phyloP scores from a whole-genome alignment of 2,888 invertebrate species.

The Leptinotarsa juncta region DNA sequence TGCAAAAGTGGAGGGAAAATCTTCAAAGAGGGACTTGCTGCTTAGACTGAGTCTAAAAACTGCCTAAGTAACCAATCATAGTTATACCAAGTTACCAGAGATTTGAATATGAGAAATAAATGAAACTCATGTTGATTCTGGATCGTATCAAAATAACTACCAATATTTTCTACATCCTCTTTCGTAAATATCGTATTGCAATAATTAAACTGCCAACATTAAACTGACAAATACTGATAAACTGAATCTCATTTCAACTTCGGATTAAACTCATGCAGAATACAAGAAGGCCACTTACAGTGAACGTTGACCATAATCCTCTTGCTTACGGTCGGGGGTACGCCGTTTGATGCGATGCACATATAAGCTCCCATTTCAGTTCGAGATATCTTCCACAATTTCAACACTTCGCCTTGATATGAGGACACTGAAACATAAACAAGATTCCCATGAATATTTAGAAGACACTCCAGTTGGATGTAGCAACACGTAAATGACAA shows the following conservation, averaged over 20 bases:
- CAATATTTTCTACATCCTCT: background rate
- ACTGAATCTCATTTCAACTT: background rate
- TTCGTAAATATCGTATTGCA: too few relatives aligned
- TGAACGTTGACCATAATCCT: conserved; percentile 89
- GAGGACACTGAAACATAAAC: conserved; percentile 70
- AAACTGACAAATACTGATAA: background rate
- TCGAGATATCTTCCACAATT: conserved; percentile 83
- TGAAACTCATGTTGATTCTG: too few relatives aligned
- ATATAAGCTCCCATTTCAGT: conserved; percentile 92
- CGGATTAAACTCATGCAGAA: conserved; percentile 19
- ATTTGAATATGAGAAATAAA: too few relatives aligned
- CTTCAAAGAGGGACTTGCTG: too few relatives aligned
- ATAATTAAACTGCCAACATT: background rate
- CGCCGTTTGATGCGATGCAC: conserved; percentile 89
- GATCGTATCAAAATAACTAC: background rate
- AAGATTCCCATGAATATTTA: conserved; percentile 15
- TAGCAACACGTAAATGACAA: background rate
- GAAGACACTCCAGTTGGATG: conserved; percentile 6
- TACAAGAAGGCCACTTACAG: conserved; percentile 75
- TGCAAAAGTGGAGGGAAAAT: too few relatives aligned
- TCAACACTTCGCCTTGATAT: conserved; percentile 81
- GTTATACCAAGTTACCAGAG: too few relatives aligned
- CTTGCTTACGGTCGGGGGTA: conserved; percentile 90
- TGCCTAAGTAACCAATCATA: too few relatives aligned
- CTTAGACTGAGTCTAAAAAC: too few relatives aligned